These are phyloP conservation scores for Eueremaeus valkanovi DNA, from an alignment of 2,888 invertebrate species.

Conservation along the genomic window DNA sequence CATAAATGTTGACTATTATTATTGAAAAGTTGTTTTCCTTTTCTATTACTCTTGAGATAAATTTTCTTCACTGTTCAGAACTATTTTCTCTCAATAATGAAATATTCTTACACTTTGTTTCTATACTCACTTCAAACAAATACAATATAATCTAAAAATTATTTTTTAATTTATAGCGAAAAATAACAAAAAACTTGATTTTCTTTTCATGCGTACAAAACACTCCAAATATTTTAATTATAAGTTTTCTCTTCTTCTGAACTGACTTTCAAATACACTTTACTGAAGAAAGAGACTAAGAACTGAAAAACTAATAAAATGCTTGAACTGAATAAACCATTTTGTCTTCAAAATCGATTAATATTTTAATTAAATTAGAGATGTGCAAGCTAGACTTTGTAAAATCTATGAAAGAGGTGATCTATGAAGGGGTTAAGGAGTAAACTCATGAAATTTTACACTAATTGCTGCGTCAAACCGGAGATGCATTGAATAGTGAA, in stretches of 20 bases:
- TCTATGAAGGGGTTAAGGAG: too few species aligned
- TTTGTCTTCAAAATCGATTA: background rate
- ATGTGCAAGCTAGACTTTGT: too few species aligned
- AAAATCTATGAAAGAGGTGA: too few species aligned
- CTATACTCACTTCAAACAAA: background rate
- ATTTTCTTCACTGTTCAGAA: background rate
- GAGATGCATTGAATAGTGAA: too few species aligned
- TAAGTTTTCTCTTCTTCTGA: background rate
- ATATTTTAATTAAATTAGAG: background rate
- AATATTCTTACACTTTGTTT: background rate
- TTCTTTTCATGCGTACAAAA: background rate
- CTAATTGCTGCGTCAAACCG: too few species aligned
- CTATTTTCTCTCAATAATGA: too few species aligned
- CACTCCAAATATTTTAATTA: slow-evolving; percentile 3
- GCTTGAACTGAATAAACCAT: too few species aligned
- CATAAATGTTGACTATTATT: background rate
- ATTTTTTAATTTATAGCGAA: background rate
- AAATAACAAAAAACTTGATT: background rate
- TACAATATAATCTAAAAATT: background rate
- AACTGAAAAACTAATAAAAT: background rate
- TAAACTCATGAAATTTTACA: too few species aligned
- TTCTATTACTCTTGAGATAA: background rate
- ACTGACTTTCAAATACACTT: background rate
- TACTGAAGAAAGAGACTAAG: background rate
- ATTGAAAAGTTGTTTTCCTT: background rate